Conservation (phyloP, 2,888 invertebrate species). For the Amphipyra tragopoginis region DNA sequence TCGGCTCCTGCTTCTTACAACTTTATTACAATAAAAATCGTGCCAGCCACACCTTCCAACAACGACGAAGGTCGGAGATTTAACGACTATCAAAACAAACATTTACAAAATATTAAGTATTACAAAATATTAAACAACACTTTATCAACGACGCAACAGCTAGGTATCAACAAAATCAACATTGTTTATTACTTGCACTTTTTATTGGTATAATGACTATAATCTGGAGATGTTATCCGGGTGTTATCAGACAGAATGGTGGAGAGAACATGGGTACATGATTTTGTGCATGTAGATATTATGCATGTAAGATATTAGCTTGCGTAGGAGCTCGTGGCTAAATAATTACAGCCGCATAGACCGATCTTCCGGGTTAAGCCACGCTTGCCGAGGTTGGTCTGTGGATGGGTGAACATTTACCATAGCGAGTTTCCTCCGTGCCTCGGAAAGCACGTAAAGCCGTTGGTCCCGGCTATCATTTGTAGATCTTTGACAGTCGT, state of each 20-base stretch:
- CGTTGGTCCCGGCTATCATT: no score
- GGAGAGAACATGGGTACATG: conserved; percentile 1
- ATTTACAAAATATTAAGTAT: conserved; percentile 12
- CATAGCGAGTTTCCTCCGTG: no score
- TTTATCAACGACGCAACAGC: conserved; percentile 13
- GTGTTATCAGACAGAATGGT: conserved; percentile 12
- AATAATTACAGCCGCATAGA: no score
- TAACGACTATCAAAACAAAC: not conserved
- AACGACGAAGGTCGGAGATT: conserved; percentile 2
- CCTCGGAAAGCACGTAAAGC: no score
- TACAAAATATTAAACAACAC: conserved; percentile 11
- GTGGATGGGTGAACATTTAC: no score
- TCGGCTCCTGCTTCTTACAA: no score
- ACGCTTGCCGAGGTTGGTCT: no score
- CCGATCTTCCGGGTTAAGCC: no score
- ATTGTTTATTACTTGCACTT: conserved; percentile 12
- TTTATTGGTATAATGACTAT: conserved; percentile 16
- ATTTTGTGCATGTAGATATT: not conserved
- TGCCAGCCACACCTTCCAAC: conserved; percentile 20
- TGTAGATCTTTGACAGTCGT: no score
- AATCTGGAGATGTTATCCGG: conserved; percentile 17
- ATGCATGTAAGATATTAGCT: no score
- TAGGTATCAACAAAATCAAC: conserved; percentile 6
- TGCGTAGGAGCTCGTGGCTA: no score
- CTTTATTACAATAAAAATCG: not conserved